These are phyloP conservation scores for Drosophila bunnanda DNA, from an alignment of 2,888 invertebrate genomes.

Conservation along the genomic window DNA sequence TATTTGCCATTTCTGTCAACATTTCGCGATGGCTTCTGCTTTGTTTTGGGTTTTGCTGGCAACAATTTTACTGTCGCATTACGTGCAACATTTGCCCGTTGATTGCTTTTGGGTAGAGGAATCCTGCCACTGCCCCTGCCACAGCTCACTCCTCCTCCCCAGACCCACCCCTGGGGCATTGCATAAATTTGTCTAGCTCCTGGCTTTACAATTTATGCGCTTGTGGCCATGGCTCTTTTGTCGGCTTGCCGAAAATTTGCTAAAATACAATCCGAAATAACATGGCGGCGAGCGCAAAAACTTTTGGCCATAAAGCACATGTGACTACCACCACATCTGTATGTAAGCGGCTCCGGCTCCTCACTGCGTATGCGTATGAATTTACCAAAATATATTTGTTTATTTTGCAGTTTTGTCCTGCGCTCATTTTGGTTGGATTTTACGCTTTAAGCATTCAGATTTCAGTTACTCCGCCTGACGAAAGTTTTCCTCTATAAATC, in stretches of 20 bases:
- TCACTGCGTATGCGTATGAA: constrained; percentile 22
- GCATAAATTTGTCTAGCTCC: constrained; percentile 70
- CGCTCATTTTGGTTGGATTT: constrained; percentile 25
- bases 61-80: constrained; percentile 59
- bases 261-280: constrained; percentile 67
- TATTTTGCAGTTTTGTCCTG: constrained; percentile 47
- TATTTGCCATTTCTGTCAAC: constrained; percentile 47
- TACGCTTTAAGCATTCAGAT: constrained; percentile 47
- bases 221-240: constrained; percentile 60
- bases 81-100: constrained; percentile 64
- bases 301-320: constrained; percentile 75
- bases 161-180: constrained; percentile 54
- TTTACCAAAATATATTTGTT: constrained; percentile 32
- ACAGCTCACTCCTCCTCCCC: too few relatives aligned
- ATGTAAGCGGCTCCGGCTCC: constrained; percentile 5
- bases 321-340: constrained; percentile 49
- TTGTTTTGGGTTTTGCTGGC: constrained; percentile 41
- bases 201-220: constrained; percentile 73
- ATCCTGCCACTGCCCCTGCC: neutral
- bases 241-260: constrained; percentile 74
- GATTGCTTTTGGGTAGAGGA: constrained; percentile 32
- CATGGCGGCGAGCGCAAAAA: constrained; percentile 31
- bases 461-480: constrained; percentile 8
- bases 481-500: constrained; percentile 63
- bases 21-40: constrained; percentile 8